Base-by-base conservation (phyloP, 2,888 invertebrate species). In the Morpho helenor region DNA sequence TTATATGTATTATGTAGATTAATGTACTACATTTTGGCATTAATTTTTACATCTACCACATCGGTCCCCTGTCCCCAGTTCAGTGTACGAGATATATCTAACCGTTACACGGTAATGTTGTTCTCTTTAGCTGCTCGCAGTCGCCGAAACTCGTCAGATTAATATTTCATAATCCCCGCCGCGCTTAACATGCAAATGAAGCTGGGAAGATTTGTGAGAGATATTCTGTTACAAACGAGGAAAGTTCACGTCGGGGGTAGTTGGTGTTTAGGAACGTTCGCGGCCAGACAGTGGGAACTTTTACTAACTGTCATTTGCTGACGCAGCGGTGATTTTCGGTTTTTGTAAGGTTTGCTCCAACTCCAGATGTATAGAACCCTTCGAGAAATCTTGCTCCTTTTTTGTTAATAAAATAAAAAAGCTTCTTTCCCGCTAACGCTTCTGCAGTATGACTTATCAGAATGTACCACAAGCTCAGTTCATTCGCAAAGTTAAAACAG, bases 141-240 rank as follows among this genome's bases (percentile, higher is more conserved):
- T 50, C 48, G 48, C 59, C 7, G 45, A 31, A 57, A 54, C 53
- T 57, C 55, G 52, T 53, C 10, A 44, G 54, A 57, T 60, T 61
- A 59, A 60, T 64, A 61, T 62, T 61, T 61, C 52, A 57, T 55
- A 56, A 61, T 62, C 56, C 46, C 41, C 59, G 47, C 49, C 16
- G 45, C 55, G 57, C 58, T 62, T 52, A 46, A 46, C 49, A 60
- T 62, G 48, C 52, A 57, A 62, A 60, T 60, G 52, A 53, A 57
- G 60, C 58, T 54, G n/a, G 43, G 31, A 48, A 57, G 60, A 57
- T 57, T 60, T 43, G 43, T 47, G 54, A 42, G 43, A 44, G 52
- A 51, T 45, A 49, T 56, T 57, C 48, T 48, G 56, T 53, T 53
- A 39, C 50, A 47, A 56, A 53, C 52, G 49, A 49, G 47, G 47